Base-by-base conservation (phyloP, 2,113 vertebrate species). In the Terrapene triunguis region DNA sequence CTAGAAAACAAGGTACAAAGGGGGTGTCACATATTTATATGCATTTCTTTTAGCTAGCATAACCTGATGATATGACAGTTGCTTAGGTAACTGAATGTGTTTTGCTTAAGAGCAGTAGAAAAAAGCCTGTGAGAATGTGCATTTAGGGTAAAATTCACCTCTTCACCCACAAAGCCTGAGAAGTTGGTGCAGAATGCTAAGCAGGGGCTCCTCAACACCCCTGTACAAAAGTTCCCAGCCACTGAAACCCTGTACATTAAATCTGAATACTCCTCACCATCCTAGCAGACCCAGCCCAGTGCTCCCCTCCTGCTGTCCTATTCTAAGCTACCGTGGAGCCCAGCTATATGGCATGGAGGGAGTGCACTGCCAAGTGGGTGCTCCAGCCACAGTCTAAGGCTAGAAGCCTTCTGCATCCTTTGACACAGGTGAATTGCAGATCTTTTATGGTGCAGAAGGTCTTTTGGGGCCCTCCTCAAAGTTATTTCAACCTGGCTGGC, bases 61-160 rank as follows among this genome's bases (percentile, higher is more conserved):
- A 96, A 85, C 86, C 78, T 65, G 72, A 6, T 48, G 16, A 29
- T 88, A 29, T 87, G 59, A 76, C 84, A 90, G 93, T 94, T 94
- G 69, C 89, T 97, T 90, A 93, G 76, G 62, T 88, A 93, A 96
- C 95, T 65, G 55, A 85, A 47, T 54, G 89, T 92, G 57, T 89
- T 97, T 96, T 96, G 92, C 93, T 97, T 95, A 92, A 89, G 59
- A 97, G 42, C 83, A 85, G 54, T 93, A 79, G 54, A 92, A 96
- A 93, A 72, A 74, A 57, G 1, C 12, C 82, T 38, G 35, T 82
- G 24, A 27, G 95, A 94, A 88, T 92, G 76, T 89, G 85, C 51
- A 92, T 38, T 55, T n/a, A 94, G 80, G 69, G 65, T 65, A 42
- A 89, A 94, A 94, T 92, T 93, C 86, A 44, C 84, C 81, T 78